Conservation (phyloP, 2,797 vertebrate species). For the Apodemus agrarius region DNA sequence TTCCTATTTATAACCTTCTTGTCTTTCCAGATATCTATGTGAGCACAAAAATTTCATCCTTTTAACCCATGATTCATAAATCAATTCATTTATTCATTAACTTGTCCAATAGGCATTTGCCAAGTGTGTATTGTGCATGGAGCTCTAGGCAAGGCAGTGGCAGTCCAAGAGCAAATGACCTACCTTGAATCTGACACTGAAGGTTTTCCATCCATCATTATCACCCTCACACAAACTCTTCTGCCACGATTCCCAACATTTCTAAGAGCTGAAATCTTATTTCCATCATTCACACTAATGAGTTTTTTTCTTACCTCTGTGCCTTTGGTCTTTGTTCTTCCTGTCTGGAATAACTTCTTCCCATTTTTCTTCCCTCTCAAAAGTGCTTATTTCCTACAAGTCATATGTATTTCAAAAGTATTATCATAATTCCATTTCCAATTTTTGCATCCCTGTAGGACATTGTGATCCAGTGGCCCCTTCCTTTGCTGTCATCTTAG, state of each 20-base stretch:
- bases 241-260: not conserved
- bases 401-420: not conserved
- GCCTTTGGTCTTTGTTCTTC: not conserved
- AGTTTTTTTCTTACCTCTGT: not conserved
- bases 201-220: not conserved
- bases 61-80: not conserved
- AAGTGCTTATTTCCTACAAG: not conserved
- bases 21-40: not conserved
- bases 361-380: not conserved
- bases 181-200: not conserved
- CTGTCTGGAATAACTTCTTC: not conserved
- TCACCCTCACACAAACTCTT: not conserved
- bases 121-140: not conserved
- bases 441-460: not conserved
- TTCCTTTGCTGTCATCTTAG: not conserved
- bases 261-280: not conserved
- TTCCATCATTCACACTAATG: not conserved
- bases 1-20: not conserved
- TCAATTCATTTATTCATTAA: conserved; percentile 4
- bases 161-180: not conserved
- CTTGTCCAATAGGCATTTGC: not conserved
- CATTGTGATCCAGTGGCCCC: not conserved
- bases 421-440: not conserved
- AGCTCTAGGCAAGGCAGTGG: not conserved
- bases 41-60: not conserved